Base-by-base conservation (phyloP, 1,140 invertebrate species). In the Aphelenchoides besseyi region DNA sequence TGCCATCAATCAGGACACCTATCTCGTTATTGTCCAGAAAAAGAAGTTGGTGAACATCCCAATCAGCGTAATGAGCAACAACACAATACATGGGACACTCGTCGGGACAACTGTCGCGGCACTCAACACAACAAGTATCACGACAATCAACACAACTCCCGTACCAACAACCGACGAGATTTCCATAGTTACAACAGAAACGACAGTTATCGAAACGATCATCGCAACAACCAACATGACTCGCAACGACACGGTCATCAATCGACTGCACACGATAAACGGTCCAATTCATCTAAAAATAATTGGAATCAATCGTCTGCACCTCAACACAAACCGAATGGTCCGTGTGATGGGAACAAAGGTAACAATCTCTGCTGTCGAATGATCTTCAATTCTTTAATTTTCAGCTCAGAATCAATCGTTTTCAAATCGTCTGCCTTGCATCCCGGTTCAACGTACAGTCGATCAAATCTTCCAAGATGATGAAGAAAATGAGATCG, bases 401-500 rank as follows among this genome's bases (percentile, higher is more conserved):
- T 66, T 30, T 66, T 37, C n/a, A 1, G 26, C 30, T n/a, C 16
- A 1, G 16, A 35, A 66, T 35, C 23, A 26, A 1, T 28, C 3
- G 12, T n/a, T 28, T 69, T 61, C 55, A 2, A 26, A 1, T 69
- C 59, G 23, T 54, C 36, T 3, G 64, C 64, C 23, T 32, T 35
- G 18, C 26, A 33, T 18, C n/a, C 63, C 18, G 26, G 57, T 3
- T 8, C n/a, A 68, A 1, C 68, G 59, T 23, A 90, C 93, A 32
- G 88, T 90, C 23, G 84, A 86, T 59, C 85, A 86, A 71, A 48
- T 79, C 0, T 87, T 88, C 0, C 87, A 88, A 0, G 89, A 91
- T 72, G 91, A 92, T 62, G 85, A 87, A 0, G 89, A 89, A 48
- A 91, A 92, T 3, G 87, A 88, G 0, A 92, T 93, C 3, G 95